phyloP scores from a whole-genome alignment of 2,888 invertebrate species.

The Drosophila antonietae region DNA sequence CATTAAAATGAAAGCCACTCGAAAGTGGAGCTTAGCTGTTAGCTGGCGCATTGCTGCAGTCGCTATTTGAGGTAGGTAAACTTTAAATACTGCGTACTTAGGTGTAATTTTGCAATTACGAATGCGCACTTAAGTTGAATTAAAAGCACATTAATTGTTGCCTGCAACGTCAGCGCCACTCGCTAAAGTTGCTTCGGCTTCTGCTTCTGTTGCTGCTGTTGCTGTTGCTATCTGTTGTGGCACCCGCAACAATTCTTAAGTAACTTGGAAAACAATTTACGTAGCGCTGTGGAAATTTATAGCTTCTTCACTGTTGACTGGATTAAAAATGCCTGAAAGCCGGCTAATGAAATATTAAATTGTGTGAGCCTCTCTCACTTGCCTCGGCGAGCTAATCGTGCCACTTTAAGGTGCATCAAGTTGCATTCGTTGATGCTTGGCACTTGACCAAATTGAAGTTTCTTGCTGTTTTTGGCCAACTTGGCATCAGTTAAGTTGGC shows the following conservation, averaged over 20 bases:
- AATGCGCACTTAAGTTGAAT: slow-evolving; percentile 77
- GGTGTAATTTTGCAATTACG: slow-evolving; percentile 72
- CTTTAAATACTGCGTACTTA: slow-evolving; percentile 52
- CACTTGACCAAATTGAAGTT: slow-evolving; percentile 39
- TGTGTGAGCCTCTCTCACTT: slow-evolving; percentile 50
- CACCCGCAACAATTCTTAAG: slow-evolving; percentile 62
- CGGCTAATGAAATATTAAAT: slow-evolving; percentile 74
- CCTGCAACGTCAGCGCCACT: slow-evolving; percentile 27
- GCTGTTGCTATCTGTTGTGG: slow-evolving; percentile 44
- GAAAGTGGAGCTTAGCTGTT: slow-evolving; percentile 26
- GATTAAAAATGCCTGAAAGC: slow-evolving; percentile 60
- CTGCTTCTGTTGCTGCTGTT: no score
- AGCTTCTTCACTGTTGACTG: slow-evolving; percentile 34
- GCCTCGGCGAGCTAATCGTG: slow-evolving; percentile 26
- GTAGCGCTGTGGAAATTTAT: slow-evolving; percentile 49
- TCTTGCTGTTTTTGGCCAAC: slow-evolving; percentile 13
- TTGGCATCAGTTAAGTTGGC: slow-evolving; percentile 20
- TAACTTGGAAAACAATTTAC: slow-evolving; percentile 67
- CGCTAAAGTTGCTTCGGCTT: slow-evolving; percentile 5
- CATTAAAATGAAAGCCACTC: slow-evolving; percentile 63
- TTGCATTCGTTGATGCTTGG: slow-evolving; percentile 20
- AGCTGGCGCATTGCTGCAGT: slow-evolving; percentile 25
- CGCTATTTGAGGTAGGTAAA: slow-evolving; percentile 38
- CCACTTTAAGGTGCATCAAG: slow-evolving; percentile 40
- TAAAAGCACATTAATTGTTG: slow-evolving; percentile 76